Conservation (phyloP, 2,113 vertebrate genomes). For the Copsychus sechellarum region DNA sequence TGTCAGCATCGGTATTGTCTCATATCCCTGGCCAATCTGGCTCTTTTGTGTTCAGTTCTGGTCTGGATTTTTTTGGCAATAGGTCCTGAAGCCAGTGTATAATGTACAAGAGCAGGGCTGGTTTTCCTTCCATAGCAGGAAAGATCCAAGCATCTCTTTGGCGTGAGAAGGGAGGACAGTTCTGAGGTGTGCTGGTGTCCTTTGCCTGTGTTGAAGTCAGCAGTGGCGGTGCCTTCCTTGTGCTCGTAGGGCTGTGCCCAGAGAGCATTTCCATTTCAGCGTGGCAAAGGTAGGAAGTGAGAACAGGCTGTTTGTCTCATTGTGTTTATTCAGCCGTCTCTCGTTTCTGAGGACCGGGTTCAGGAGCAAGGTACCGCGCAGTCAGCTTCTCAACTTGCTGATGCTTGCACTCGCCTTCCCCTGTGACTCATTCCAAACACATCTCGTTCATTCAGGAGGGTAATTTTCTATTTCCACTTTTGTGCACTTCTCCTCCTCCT, state of each 20-base stretch:
- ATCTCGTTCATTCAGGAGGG: slow-evolving; percentile 57
- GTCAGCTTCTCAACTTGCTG: slow-evolving; percentile 64
- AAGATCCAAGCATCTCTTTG: not conserved
- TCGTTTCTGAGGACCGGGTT: slow-evolving; percentile 15
- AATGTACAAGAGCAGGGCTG: not conserved
- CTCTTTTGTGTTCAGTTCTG: not conserved
- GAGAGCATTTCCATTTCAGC: not conserved
- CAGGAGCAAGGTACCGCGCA: slow-evolving; percentile 33
- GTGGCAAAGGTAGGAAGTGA: not conserved
- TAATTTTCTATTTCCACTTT: slow-evolving; percentile 76
- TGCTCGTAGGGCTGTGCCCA: accelerated
- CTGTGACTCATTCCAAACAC: slow-evolving; percentile 71
- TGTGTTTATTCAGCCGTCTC: slow-evolving; percentile 48
- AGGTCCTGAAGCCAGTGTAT: not conserved
- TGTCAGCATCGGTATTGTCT: not conserved
- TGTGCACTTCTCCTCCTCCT: slow-evolving; percentile 52
- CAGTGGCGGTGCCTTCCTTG: not conserved
- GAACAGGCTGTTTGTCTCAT: slow-evolving; percentile 1
- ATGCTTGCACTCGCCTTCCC: slow-evolving; percentile 71
- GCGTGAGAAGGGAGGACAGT: not conserved
- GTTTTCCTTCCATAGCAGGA: not conserved
- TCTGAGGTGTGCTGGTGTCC: not conserved
- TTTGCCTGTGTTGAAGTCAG: not conserved
- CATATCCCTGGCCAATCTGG: accelerated
- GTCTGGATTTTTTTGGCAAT: not conserved